These are phyloP conservation scores for Acanthornis magna DNA, from an alignment of 2,797 vertebrate genomes.

Conservation along the genomic window DNA sequence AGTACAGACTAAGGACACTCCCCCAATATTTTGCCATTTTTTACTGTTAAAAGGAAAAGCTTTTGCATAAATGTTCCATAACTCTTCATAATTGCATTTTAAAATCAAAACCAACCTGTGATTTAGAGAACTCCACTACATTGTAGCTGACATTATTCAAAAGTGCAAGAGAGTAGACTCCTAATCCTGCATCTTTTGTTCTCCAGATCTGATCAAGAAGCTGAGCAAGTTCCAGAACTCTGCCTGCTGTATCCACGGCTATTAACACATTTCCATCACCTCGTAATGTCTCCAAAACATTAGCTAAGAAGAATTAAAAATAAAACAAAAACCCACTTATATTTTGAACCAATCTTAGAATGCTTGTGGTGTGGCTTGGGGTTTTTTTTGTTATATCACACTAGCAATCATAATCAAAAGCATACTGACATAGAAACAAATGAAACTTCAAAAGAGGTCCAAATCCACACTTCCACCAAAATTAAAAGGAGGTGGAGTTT, in stretches of 20 bases:
- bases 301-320: conserved; percentile 78
- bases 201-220: conserved; percentile 99
- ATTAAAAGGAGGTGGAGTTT: background rate
- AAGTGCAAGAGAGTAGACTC: conserved; percentile 93
- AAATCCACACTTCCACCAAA: background rate
- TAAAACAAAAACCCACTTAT: background rate
- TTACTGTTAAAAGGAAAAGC: background rate
- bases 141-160: conserved; percentile 99
- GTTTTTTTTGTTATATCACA: background rate
- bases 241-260: conserved; percentile 93
- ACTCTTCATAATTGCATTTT: background rate
- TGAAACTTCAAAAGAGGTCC: background rate
- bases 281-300: conserved; percentile 95
- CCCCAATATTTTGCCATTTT: background rate
- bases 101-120: conserved; percentile 85
- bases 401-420: background rate
- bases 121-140: conserved; percentile 99
- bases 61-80: background rate
- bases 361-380: background rate
- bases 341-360: background rate
- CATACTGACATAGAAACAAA: background rate
- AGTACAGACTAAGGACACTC: background rate
- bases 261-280: conserved; percentile 96
- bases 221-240: conserved; percentile 96
- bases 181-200: conserved; percentile 95